Percentiles rank a stretch among this genome's conserved stretches.
Conservation (phyloP, 2,113 vertebrate species). For the Notiomystis cincta region DNA sequence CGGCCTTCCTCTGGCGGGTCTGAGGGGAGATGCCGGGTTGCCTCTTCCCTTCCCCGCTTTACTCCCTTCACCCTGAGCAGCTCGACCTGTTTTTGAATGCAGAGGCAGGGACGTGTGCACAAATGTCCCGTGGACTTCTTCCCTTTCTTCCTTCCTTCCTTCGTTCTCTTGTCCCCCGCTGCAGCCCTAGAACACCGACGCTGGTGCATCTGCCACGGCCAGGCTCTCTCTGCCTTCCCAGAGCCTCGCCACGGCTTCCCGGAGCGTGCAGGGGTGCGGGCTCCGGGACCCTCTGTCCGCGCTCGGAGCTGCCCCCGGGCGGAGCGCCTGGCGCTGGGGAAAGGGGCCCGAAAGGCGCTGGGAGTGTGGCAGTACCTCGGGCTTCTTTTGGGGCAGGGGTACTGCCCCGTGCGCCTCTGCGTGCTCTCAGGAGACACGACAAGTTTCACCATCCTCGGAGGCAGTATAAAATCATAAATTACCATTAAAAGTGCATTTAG, state of each 20-base stretch:
- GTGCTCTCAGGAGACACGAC: too few species aligned
- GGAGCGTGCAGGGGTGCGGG: not conserved
- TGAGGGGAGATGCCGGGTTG: not conserved
- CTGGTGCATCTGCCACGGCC: not conserved
- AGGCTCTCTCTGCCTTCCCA: too few species aligned
- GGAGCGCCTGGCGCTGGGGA: not conserved
- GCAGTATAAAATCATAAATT: not conserved
- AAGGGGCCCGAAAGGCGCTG: accelerated
- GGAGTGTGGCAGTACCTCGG: accelerated
- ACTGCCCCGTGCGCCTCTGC: accelerated
- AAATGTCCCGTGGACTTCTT: not conserved
- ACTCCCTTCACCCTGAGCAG: not conserved
- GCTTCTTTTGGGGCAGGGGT: accelerated
- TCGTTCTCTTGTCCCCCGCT: too few species aligned
- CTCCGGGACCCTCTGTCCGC: accelerated
- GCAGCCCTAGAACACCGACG: not conserved
- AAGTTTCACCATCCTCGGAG: accelerated
- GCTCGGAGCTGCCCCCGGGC: not conserved
- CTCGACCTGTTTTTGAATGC: not conserved
- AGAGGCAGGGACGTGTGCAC: not conserved
- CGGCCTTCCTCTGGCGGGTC: accelerated
- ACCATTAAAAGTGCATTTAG: not conserved
- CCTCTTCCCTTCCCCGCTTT: not conserved
- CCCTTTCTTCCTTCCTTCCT: not conserved
- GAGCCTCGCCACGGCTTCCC: too few species aligned